Evolutionary conservation across 2,888 invertebrate genomes (phyloP).

Genomic region (Agrochola lychnidis): DNA sequence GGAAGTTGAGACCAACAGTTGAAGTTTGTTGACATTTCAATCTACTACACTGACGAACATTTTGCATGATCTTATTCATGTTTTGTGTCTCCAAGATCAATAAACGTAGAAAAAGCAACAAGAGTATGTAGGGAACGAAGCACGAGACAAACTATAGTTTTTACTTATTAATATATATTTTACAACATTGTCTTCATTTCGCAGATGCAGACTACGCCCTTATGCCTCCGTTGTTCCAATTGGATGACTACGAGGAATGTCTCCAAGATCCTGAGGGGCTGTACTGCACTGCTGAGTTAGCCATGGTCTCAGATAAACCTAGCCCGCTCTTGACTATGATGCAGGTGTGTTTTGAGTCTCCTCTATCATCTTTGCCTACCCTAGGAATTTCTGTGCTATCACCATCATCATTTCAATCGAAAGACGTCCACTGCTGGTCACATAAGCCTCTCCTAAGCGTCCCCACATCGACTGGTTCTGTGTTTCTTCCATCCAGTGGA

Average conservation of each 20-base stretch:
- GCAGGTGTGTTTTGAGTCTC: slow-evolving; percentile 54
- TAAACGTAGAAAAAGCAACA: not conserved
- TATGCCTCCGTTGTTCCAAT: slow-evolving; percentile 67
- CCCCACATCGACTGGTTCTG: not conserved
- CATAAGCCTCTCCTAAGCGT: not conserved
- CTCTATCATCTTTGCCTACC: not conserved
- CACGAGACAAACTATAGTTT: not conserved
- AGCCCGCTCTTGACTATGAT: slow-evolving; percentile 64
- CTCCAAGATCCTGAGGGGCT: slow-evolving; percentile 50
- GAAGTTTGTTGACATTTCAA: not conserved
- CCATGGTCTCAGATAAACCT: slow-evolving; percentile 64
- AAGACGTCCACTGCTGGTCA: not conserved
- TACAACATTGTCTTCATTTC: not conserved
- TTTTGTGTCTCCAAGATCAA: not conserved
- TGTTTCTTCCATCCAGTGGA: not conserved
- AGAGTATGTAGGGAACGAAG: not conserved
- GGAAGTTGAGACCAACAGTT: not conserved
- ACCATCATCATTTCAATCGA: not conserved
- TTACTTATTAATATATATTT: not conserved
- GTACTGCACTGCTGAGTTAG: slow-evolving; percentile 66
- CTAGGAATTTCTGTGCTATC: no score
- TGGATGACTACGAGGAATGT: slow-evolving; percentile 70
- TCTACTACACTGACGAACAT: not conserved
- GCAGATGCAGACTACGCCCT: slow-evolving; percentile 59
- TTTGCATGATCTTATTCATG: not conserved